A percentile compares a stretch with the other conserved stretches of the same genome.
These are phyloP conservation scores for Elmis aenea DNA, from an alignment of 2,888 invertebrate genomes.

Conservation along the genomic window DNA sequence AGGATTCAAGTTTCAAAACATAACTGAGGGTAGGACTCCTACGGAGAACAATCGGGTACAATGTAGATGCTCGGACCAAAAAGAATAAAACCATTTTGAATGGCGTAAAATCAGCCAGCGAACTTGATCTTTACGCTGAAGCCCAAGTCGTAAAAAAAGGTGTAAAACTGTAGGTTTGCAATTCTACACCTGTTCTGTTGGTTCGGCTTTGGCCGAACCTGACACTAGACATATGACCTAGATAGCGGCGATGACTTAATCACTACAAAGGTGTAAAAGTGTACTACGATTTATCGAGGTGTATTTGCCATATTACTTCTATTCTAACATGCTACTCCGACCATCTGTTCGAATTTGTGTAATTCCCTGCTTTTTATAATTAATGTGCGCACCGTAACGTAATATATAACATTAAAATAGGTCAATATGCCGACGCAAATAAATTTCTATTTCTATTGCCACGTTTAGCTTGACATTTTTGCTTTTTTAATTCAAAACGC, in stretches of 20 bases:
- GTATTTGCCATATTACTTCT: constrained; percentile 12
- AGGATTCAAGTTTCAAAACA: no score
- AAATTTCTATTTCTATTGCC: no score
- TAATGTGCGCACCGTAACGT: no score
- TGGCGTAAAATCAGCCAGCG: background rate
- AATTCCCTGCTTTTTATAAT: no score
- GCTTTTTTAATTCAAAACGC: no score
- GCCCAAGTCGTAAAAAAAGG: background rate
- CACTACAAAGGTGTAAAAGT: constrained; percentile 19
- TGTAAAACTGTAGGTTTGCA: background rate
- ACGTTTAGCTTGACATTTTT: no score
- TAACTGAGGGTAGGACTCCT: no score
- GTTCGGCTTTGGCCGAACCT: constrained; percentile 17
- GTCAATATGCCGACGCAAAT: no score
- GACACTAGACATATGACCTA: constrained; percentile 23
- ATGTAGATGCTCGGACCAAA: no score
- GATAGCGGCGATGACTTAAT: constrained; percentile 21
- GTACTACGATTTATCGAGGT: constrained; percentile 12
- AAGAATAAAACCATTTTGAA: no score
- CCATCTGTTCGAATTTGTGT: constrained; percentile 11
- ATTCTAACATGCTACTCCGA: constrained; percentile 4
- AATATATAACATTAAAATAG: no score
- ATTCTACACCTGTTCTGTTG: constrained; percentile 19
- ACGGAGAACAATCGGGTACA: no score
- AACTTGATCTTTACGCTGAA: background rate